Base-by-base conservation (phyloP, 2,888 invertebrate genomes). In the Troides oblongomaculatus region DNA sequence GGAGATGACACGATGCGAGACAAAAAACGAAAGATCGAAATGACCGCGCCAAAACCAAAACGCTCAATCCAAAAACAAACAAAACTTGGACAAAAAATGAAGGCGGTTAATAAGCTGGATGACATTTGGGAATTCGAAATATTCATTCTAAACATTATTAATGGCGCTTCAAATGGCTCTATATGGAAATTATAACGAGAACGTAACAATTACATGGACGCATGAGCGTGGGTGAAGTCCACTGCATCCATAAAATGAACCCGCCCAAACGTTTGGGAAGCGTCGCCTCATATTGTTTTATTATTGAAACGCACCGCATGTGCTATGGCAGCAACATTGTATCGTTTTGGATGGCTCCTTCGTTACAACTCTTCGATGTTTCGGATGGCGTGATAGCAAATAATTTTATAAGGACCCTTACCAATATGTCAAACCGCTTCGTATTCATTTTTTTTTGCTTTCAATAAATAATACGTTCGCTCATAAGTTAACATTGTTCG, bases 31-130 rank as follows among this genome's bases (percentile, higher is more conserved):
- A 86, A 86, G 87, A 85, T 86, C 85, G 84, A 85, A 85, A 87
- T 87, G 89, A 89, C 89, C 92, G 88, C 90, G 91, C 92, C 91
- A 92, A 92, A 91, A 91, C 88, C 87, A 86, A 91, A 91, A 89
- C 85, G 87, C 79, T 84, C 81, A 79, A 82, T 83, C 85, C 87
- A 89, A 91, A 69, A 91, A 89, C 89, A 89, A 92, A 90, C 85
- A 89, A 91, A 87, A 89, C 76, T 80, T 79, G 83, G 88, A 90
- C 88, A 92, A 92, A 90, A 91, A 92, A 90, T 89, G 87, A 88
- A 84, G 88, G 79, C 89, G 83, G 91, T 92, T 92, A 92, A 92
- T 92, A 91, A 92, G 91, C 90, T 90, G 90, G 90, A 92, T 92
- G 92, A 92, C 92, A 92, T 91, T 92, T 90, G 83, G 88, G 92